These are phyloP conservation scores for Hemibagrus guttatus DNA, from an alignment of 2,797 vertebrate genomes.

Conservation along the genomic window DNA sequence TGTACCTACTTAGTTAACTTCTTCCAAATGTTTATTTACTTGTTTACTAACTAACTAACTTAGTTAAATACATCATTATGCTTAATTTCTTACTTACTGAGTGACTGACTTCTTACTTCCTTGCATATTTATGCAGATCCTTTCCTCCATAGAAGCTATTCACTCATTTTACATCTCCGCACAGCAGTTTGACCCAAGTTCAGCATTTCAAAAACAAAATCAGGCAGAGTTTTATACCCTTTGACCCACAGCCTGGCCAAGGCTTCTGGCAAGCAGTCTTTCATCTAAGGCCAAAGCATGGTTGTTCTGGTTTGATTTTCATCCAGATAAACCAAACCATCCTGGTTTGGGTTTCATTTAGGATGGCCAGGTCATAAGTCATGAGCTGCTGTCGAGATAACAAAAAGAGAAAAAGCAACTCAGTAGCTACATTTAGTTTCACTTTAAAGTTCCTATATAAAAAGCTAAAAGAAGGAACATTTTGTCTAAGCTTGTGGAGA, in stretches of 20 bases:
- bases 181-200: slow-evolving; percentile 2
- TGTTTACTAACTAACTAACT: too few species aligned
- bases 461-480: slow-evolving; percentile 19
- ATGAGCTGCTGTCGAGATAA: not conserved
- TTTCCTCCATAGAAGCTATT: not conserved
- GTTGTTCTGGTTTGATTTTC: not conserved
- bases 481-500: slow-evolving; percentile 23
- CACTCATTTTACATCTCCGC: not conserved
- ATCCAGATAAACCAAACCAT: not conserved
- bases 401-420: not conserved
- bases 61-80: too few species aligned
- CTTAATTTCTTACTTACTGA: not conserved
- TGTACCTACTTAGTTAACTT: not conserved
- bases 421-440: slow-evolving; percentile 11
- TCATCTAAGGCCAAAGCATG: not conserved
- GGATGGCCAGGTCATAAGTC: not conserved
- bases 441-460: not conserved
- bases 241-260: not conserved
- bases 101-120: not conserved
- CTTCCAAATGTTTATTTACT: too few species aligned
- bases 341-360: not conserved
- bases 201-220: not conserved
- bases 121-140: not conserved
- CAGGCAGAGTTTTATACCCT: not conserved
- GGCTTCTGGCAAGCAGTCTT: not conserved